Conservation (phyloP, 2,888 invertebrate genomes). For the Sphaeridia pumilis region DNA sequence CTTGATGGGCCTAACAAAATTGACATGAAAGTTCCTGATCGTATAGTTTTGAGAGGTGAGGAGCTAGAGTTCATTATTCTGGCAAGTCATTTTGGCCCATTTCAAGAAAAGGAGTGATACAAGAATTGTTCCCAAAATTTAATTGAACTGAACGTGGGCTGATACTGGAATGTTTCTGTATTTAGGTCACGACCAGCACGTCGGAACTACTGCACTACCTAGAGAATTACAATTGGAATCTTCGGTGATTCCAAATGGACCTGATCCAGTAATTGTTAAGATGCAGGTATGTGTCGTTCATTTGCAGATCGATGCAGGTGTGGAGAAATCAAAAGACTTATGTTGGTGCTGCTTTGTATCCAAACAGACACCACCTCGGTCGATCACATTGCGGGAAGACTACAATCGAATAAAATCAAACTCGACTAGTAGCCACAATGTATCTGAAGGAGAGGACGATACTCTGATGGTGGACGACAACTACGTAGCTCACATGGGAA, state of each 20-base stretch:
- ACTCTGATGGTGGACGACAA: conserved; percentile 29
- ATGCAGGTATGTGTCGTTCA: conserved; percentile 46
- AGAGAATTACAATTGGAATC: conserved; percentile 75
- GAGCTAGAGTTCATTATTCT: too few species aligned
- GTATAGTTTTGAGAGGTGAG: conserved; percentile 71
- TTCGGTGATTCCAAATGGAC: conserved; percentile 51
- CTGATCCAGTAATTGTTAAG: conserved; percentile 59
- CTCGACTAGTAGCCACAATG: conserved; percentile 7
- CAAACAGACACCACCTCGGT: conserved; percentile 82
- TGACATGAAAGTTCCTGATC: conserved; percentile 86
- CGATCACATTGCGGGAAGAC: conserved; percentile 50
- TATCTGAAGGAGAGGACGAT: conserved; percentile 30
- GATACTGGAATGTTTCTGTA: too few species aligned
- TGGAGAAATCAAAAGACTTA: too few species aligned
- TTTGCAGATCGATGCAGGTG: too few species aligned
- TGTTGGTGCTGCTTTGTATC: too few species aligned
- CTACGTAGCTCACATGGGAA: conserved; percentile 13
- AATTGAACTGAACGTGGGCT: too few species aligned
- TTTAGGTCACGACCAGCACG: conserved; percentile 48
- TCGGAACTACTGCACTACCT: conserved; percentile 67
- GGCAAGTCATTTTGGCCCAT: too few species aligned
- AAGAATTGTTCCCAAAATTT: too few species aligned
- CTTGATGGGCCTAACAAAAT: conserved; percentile 60
- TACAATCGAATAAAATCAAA: not conserved
- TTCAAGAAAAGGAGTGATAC: too few species aligned